These are phyloP conservation scores for Nebria salina DNA, from an alignment of 2,888 invertebrate genomes.

Conservation along the genomic window DNA sequence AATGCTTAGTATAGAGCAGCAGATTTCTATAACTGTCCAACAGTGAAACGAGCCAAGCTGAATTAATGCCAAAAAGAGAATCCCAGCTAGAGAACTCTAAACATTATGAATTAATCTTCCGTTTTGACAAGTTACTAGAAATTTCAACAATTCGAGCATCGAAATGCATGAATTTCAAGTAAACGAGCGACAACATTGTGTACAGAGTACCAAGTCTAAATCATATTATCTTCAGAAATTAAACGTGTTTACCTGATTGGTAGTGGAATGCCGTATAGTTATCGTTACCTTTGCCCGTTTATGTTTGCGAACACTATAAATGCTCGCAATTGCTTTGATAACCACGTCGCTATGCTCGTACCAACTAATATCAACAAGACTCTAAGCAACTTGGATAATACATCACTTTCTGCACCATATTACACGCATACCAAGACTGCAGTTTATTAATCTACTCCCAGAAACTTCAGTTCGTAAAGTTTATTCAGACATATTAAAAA, in stretches of 20 bases:
- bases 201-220: constrained; percentile 20
- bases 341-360: not conserved
- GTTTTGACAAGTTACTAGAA: constrained; percentile 36
- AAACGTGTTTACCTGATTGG: constrained; percentile 36
- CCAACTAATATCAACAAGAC: not conserved
- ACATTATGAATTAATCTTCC: constrained; percentile 42
- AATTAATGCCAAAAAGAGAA: constrained; percentile 14
- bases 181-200: not conserved
- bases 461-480: not conserved
- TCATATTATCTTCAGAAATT: constrained; percentile 36
- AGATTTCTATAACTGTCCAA: constrained; percentile 15
- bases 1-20: not conserved
- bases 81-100: constrained; percentile 14
- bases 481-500: not conserved
- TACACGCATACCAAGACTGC: not conserved
- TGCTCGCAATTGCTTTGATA: not conserved
- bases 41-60: constrained; percentile 13
- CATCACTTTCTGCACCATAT: not conserved
- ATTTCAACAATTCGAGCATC: constrained; percentile 32
- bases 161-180: constrained; percentile 19
- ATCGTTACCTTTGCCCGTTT: constrained; percentile 14
- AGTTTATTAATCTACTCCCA: not conserved
- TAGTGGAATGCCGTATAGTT: constrained; percentile 25
- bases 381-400: not conserved
- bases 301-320: not conserved